Evolutionary conservation across 2,113 vertebrate species (phyloP), one percentile per base, ranked within the genome.

Genomic region (Cottus gobio): DNA sequence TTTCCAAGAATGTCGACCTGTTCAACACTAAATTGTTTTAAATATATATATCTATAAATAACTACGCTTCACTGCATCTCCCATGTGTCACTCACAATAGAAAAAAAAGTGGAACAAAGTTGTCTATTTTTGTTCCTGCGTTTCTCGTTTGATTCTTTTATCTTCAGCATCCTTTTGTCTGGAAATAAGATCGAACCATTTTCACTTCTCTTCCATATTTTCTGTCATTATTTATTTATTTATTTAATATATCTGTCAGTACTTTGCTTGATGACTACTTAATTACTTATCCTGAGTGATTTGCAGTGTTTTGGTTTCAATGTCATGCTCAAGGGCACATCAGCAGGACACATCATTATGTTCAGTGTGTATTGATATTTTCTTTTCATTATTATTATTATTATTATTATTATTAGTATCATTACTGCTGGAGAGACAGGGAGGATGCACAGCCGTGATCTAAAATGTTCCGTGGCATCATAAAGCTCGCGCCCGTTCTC

Each of bases 41-140:
- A 11, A 13, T 56, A 56, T 56, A 13, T 15, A 13, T 24, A 11
- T 1, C 10, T 54, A 24, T 54, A 54, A 13, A 13, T 56, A 56
- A 56, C 52, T 24, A 24, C n/a, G 11, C 22, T 44, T 36, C 63
- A 61, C 63, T 20, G 1, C 76, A 3, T 26, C 18, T 13, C 5
- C 42, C 24, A 34, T 48, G 56, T 46, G 42, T 54, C 16, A 24
- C 44, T 30, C 48, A 77, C 13, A 48, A 62, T 26, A 42, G 30
- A 61, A 56, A 57, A 57, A 54, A 16, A 34, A 46, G 44, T 15
- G 18, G 36, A 7, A 66, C 42, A 26, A 46, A 16, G 24, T 26
- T 36, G 9, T 36, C 61, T 78, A 77, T 84, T 80, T 83, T 37
- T 75, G 72, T 74, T 65, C 16, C 61, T 34, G 24, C 31, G 66